A percentile compares a stretch with the other conserved stretches of the same genome.
phyloP scores from a whole-genome alignment of 2,113 vertebrate genomes.

The Thinocorus orbignyianus region DNA sequence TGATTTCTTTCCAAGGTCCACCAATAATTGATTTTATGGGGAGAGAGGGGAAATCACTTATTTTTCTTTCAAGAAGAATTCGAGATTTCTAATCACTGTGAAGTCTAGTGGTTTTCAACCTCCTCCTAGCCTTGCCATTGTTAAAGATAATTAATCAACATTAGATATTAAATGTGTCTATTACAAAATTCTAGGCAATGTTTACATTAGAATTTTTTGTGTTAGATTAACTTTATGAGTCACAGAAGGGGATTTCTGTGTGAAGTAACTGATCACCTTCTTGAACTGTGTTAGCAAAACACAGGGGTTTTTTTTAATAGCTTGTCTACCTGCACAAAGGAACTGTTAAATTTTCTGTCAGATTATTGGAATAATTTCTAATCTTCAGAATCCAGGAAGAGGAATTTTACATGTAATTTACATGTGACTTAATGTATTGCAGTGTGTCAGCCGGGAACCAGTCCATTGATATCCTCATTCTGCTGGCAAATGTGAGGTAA shows the following conservation, averaged over 20 bases:
- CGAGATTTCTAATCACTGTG: background rate
- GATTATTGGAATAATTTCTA: background rate
- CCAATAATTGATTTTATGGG: background rate
- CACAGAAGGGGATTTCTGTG: background rate
- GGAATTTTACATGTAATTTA: background rate
- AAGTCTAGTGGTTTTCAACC: background rate
- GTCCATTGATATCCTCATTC: background rate
- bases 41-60: accelerated
- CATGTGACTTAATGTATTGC: background rate
- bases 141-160: background rate
- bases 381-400: background rate
- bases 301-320: background rate
- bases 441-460: background rate
- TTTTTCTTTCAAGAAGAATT: background rate
- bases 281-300: background rate
- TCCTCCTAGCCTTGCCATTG: background rate
- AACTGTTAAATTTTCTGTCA: background rate
- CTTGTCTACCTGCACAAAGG: background rate
- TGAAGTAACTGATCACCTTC: background rate
- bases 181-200: background rate
- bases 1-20: background rate
- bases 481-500: background rate
- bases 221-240: background rate
- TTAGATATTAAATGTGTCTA: background rate
- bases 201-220: background rate